phyloP scores from a whole-genome alignment of 2,797 vertebrate genomes.

The Parotocinclus haroldoi region DNA sequence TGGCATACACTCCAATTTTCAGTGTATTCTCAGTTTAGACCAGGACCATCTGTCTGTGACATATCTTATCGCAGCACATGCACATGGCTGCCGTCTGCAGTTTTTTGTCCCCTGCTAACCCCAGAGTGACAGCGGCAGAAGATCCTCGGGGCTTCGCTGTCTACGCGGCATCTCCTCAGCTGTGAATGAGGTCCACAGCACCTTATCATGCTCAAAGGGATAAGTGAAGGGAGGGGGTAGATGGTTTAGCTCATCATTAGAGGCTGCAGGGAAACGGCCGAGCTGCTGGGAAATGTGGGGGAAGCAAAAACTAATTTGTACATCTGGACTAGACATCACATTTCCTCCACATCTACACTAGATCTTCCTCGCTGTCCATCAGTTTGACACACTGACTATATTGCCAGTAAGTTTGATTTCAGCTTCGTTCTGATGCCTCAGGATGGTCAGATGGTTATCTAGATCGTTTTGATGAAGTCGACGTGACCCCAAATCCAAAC shows the following conservation, averaged over 20 bases:
- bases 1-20: neutral
- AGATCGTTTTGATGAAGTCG: too few species aligned
- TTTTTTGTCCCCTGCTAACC: slow-evolving; percentile 40
- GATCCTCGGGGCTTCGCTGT: slow-evolving; percentile 46
- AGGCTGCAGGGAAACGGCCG: slow-evolving; percentile 32
- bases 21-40: slow-evolving; percentile 7
- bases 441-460: too few species aligned
- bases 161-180: slow-evolving; percentile 41
- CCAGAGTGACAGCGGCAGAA: slow-evolving; percentile 41
- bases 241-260: slow-evolving; percentile 50
- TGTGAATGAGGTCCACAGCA: slow-evolving; percentile 39
- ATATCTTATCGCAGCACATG: slow-evolving; percentile 39
- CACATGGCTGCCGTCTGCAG: slow-evolving; percentile 49
- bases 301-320: slow-evolving; percentile 3
- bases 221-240: slow-evolving; percentile 41
- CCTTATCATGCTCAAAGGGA: slow-evolving; percentile 51
- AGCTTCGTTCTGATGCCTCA: too few species aligned
- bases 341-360: neutral
- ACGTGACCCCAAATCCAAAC: too few species aligned
- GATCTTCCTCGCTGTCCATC: too few species aligned
- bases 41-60: slow-evolving; percentile 33
- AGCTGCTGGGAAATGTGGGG: slow-evolving; percentile 7
- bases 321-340: neutral
- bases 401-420: too few species aligned
- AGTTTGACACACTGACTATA: too few species aligned